These are phyloP conservation scores for Gallinago stenura DNA, from an alignment of 2,797 vertebrate species.

Conservation along the genomic window DNA sequence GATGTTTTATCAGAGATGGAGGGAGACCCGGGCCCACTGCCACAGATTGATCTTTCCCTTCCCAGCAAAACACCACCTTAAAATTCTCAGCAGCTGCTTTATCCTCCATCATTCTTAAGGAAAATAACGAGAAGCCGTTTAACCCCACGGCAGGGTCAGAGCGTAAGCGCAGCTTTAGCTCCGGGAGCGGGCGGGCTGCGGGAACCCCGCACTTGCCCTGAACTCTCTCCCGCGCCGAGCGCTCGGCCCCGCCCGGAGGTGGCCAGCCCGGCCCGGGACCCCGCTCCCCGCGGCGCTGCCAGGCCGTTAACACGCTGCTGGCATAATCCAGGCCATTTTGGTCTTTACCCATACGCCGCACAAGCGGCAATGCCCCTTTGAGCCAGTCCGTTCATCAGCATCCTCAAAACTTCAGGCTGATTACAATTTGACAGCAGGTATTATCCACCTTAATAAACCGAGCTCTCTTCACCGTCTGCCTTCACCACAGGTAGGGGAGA, in stretches of 20 bases:
- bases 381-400: accelerated
- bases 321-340: accelerated
- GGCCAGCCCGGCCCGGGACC: background rate
- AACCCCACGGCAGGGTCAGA: accelerated
- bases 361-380: background rate
- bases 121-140: background rate
- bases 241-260: accelerated
- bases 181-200: accelerated
- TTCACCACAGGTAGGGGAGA: background rate
- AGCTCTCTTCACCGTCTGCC: accelerated
- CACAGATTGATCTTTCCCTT: background rate
- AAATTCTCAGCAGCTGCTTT: background rate
- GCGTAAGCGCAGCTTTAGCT: accelerated
- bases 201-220: background rate
- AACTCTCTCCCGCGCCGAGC: background rate
- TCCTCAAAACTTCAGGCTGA: background rate
- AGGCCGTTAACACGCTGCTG: accelerated
- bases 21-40: background rate
- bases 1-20: background rate
- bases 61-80: background rate
- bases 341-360: background rate
- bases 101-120: background rate
- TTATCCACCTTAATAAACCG: accelerated
- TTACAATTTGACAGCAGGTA: accelerated
- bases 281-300: background rate